phyloP scores from a whole-genome alignment of 2,888 invertebrate genomes.

The Pelosia muscerda region DNA sequence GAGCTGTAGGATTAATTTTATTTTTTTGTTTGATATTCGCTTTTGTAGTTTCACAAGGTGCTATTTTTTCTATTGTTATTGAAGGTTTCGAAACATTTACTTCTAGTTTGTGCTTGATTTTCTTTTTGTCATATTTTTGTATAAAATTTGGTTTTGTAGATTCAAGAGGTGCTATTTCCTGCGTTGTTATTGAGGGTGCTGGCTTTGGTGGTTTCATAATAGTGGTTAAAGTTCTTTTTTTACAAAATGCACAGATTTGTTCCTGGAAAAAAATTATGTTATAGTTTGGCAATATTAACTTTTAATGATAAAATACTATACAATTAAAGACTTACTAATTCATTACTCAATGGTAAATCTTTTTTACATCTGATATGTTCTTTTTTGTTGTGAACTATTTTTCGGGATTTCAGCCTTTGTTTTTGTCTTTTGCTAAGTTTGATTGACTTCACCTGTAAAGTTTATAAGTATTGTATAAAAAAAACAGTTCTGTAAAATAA shows the following conservation, averaged over 20 bases:
- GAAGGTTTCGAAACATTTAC: neutral
- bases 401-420: constrained; percentile 56
- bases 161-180: constrained; percentile 13
- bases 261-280: constrained; percentile 60
- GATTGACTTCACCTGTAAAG: constrained; percentile 64
- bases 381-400: constrained; percentile 43
- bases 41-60: constrained; percentile 5
- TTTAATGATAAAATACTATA: neutral
- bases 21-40: constrained; percentile 4
- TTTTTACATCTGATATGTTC: constrained; percentile 41
- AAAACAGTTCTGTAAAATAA: too few species aligned
- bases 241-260: constrained; percentile 73
- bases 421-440: constrained; percentile 68
- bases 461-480: neutral
- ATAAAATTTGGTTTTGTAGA: constrained; percentile 1
- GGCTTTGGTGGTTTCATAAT: constrained; percentile 60
- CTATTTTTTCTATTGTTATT: constrained; percentile 16
- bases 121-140: constrained; percentile 5
- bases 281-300: neutral
- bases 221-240: constrained; percentile 55
- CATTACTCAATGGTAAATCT: constrained; percentile 62
- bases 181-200: constrained; percentile 13
- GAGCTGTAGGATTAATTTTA: constrained; percentile 11
- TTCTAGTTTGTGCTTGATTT: constrained; percentile 32
- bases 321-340: constrained; percentile 64